Percentiles rank a stretch among this genome's conserved stretches.
Conservation (phyloP, 2,113 vertebrate species). For the Halcyon senegalensis region DNA sequence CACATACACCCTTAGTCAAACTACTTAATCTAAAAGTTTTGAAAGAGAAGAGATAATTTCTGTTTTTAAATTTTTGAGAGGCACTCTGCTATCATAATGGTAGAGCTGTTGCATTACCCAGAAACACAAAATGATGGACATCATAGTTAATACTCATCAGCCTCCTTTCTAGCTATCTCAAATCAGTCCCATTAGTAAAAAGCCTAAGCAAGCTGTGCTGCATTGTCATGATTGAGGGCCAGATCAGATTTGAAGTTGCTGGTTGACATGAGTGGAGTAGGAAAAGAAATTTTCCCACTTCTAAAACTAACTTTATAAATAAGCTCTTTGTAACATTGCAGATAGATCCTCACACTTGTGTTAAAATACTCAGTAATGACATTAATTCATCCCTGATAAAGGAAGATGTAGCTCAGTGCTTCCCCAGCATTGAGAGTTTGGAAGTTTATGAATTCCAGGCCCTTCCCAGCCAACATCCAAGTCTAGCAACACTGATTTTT, state of each 20-base stretch:
- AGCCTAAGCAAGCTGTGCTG: conserved; percentile 23
- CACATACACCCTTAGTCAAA: background rate
- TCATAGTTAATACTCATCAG: conserved; percentile 50
- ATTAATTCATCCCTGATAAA: background rate
- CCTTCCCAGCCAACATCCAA: background rate
- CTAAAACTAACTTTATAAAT: background rate
- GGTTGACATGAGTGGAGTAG: background rate
- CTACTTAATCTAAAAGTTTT: background rate
- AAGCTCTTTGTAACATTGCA: background rate
- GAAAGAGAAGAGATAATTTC: background rate
- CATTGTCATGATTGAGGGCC: conserved; percentile 7
- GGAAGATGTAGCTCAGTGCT: background rate
- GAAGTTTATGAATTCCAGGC: background rate
- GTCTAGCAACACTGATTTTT: background rate
- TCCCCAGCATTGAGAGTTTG: background rate
- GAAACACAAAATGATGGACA: conserved; percentile 41
- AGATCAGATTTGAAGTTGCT: background rate
- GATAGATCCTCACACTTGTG: background rate
- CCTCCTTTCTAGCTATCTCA: conserved; percentile 20
- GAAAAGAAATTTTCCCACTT: background rate
- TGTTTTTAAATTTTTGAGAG: background rate
- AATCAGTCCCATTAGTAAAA: conserved; percentile 31
- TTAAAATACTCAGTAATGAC: background rate
- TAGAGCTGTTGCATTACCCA: background rate
- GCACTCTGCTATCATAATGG: background rate